Base-by-base conservation (phyloP, 2,888 invertebrate genomes). In the Drosophila anomalata region DNA sequence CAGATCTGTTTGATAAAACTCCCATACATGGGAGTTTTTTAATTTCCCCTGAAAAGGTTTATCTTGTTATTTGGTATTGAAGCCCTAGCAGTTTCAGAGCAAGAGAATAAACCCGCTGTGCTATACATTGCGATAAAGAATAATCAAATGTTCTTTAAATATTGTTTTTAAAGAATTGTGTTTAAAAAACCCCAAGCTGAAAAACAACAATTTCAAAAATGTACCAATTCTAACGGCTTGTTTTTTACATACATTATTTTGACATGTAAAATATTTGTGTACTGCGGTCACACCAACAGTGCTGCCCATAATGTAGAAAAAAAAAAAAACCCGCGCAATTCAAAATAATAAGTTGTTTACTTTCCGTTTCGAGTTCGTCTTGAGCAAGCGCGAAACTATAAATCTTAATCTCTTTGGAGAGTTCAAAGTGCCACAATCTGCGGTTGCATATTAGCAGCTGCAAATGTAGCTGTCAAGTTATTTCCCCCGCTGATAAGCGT, bases 361-460 rank as follows among this genome's bases (percentile, higher is more conserved):
- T 7, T 12, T n/a, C 9, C 20, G 41, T 14, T 17, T 22, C 12
- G 26, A 12, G 22, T 0, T 22, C 29, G 9, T 33, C 11, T 14
- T 7, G 14, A 11, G 8, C 12, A 44, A 46, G 20, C 3, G n/a
- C 3, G 9, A 11, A 12, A 11, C 4, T 31, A 24, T 31, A 14
- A 24, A 39, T n/a, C 14, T 17, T 47, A n/a, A 54, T 54, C 46
- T 20, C 12, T 22, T 4, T 22, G 12, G 22, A 42, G 39, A 51
- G 69, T 70, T 51, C 65, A 63, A 63, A 63, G 66, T 53, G 47
- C 41, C 26, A 12, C 33, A 9, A n/a, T 9, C 9, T 9, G 14
- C 8, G 22, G n/a, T 53, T 52, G 44, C 46, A 24, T 46, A 68
- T 65, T 54, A 46, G 54, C 63, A 68, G 63, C 56, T 65, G 63